Conservation (phyloP, 1,140 invertebrate species). For the Zaprionus camerounensis region DNA sequence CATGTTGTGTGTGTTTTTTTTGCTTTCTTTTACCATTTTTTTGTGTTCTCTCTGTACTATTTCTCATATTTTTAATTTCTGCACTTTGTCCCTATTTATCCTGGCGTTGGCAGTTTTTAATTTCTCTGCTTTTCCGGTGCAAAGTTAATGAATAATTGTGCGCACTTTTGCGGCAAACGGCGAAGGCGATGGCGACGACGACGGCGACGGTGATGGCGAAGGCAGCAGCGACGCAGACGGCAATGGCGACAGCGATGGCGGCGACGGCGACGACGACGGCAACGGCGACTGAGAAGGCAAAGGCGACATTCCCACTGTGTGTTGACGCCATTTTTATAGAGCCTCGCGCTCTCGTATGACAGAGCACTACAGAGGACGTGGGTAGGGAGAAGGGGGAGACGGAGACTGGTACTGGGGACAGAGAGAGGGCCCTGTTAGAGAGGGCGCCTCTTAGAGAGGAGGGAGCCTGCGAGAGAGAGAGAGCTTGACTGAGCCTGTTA, state of each 20-base stretch:
- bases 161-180: slow-evolving; percentile 81
- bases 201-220: neutral
- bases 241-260: neutral
- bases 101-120: slow-evolving; percentile 83
- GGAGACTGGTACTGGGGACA: neutral
- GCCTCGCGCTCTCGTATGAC: slow-evolving; percentile 33
- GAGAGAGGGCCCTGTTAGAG: neutral
- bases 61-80: slow-evolving; percentile 83
- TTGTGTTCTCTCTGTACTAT: slow-evolving; percentile 57
- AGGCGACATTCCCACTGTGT: slow-evolving; percentile 59
- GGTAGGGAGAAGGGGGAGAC: slow-evolving; percentile 5
- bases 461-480: neutral
- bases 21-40: slow-evolving; percentile 18
- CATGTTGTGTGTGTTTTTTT: slow-evolving; percentile 4
- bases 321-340: slow-evolving; percentile 55
- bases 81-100: slow-evolving; percentile 83
- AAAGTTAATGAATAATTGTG: slow-evolving; percentile 83
- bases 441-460: neutral
- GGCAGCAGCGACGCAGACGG: neutral
- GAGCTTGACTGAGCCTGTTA: neutral
- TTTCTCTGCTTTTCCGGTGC: slow-evolving; percentile 83
- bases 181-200: slow-evolving; percentile 42
- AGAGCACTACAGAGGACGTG: neutral
- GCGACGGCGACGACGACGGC: neutral
- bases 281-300: neutral